Conservation (phyloP, 2,113 vertebrate species). For the Larimichthys crocea region DNA sequence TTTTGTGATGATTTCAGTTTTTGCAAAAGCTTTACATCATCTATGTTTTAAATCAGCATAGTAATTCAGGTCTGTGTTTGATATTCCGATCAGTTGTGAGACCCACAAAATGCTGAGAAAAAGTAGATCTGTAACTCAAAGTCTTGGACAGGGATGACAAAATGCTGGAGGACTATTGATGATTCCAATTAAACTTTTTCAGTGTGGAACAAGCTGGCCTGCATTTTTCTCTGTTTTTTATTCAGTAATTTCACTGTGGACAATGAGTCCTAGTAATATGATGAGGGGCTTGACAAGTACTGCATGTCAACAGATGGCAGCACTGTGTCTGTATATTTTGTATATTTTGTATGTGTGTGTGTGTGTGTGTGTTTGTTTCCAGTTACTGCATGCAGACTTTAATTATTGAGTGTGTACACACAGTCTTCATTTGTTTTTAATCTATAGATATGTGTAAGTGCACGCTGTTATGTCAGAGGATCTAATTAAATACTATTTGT, state of each 20-base stretch:
- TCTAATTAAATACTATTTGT: constrained; percentile 34
- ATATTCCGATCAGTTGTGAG: neutral
- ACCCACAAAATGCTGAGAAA: neutral
- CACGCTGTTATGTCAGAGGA: constrained; percentile 1
- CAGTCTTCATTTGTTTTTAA: neutral
- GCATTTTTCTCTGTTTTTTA: constrained; percentile 43
- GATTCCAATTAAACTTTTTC: constrained; percentile 30
- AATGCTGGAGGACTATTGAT: constrained; percentile 1
- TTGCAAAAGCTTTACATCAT: neutral
- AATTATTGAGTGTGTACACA: neutral
- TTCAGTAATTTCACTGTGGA: constrained; percentile 23
- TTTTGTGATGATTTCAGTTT: neutral
- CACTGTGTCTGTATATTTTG: constrained; percentile 9
- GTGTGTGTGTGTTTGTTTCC: neutral
- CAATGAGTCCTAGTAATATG: constrained; percentile 17
- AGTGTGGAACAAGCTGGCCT: constrained; percentile 26
- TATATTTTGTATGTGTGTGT: neutral
- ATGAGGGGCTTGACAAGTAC: constrained; percentile 29
- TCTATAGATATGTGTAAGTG: neutral
- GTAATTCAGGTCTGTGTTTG: neutral
- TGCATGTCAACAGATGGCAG: constrained; percentile 57
- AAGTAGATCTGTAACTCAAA: constrained; percentile 14
- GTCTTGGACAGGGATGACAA: neutral
- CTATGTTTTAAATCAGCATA: neutral
- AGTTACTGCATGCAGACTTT: neutral